These are phyloP conservation scores for Aramus guarauna DNA, from an alignment of 2,113 vertebrate species.

Conservation along the genomic window DNA sequence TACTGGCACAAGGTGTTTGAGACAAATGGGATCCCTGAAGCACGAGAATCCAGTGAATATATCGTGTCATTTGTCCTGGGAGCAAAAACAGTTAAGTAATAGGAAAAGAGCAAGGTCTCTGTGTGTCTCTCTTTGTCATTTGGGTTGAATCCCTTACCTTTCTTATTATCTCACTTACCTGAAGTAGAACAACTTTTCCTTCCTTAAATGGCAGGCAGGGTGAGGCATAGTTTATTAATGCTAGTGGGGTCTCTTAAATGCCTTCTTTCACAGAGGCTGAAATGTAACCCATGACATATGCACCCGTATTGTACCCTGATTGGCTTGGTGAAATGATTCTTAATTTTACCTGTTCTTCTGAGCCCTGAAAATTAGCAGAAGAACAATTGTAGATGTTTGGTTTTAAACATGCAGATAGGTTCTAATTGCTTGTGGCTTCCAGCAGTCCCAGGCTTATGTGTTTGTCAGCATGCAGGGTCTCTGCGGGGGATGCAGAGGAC, in stretches of 20 bases:
- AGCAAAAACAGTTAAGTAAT: constrained; percentile 90
- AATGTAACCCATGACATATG: neutral
- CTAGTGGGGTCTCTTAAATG: neutral
- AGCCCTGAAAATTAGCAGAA: neutral
- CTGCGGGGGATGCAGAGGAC: neutral
- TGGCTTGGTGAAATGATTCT: neutral
- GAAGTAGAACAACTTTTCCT: neutral
- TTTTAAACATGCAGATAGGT: neutral
- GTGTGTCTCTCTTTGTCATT: neutral
- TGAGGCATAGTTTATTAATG: neutral
- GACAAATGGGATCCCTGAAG: constrained; percentile 80
- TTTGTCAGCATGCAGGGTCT: neutral
- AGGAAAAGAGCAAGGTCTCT: neutral
- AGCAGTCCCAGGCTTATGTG: neutral
- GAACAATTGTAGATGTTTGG: neutral
- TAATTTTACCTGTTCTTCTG: neutral
- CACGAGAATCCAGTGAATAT: constrained; percentile 83
- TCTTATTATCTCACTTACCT: neutral
- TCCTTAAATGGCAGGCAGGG: neutral
- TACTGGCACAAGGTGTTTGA: constrained; percentile 83
- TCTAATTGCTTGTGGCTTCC: neutral
- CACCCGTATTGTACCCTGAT: neutral
- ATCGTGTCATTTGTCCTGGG: constrained; percentile 91
- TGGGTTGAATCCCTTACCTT: neutral
- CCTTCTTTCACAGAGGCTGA: neutral